These are phyloP conservation scores for Coregonus sp. DNA, from an alignment of 2,797 vertebrate species.

Conservation along the genomic window DNA sequence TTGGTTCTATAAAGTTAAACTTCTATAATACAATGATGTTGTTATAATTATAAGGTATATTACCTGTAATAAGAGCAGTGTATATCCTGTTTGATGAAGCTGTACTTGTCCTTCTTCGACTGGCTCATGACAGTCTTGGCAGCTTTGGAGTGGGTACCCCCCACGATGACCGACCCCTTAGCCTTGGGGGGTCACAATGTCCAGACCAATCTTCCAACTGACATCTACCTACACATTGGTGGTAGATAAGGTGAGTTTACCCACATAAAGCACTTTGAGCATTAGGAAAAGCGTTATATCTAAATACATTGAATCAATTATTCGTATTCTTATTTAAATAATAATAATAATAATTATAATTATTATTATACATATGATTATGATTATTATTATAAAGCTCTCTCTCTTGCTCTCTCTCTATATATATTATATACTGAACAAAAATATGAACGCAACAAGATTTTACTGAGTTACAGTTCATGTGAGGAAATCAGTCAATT, in stretches of 20 bases:
- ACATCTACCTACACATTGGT: conserved; percentile 37
- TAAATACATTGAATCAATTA: too few relatives aligned
- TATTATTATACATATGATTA: too few relatives aligned
- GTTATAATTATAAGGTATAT: conserved; percentile 8
- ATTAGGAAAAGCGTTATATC: too few relatives aligned
- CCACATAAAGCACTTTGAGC: too few relatives aligned
- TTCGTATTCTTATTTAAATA: too few relatives aligned
- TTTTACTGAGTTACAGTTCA: too few relatives aligned
- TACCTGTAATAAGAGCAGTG: conserved; percentile 61
- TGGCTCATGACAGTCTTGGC: conserved; percentile 47
- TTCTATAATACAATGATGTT: not conserved
- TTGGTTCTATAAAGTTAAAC: not conserved
- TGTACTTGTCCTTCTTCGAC: conserved; percentile 64
- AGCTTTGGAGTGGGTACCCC: conserved; percentile 56
- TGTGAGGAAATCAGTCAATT: too few relatives aligned
- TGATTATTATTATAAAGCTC: too few relatives aligned
- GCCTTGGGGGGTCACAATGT: not conserved
- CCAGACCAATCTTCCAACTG: conserved; percentile 58
- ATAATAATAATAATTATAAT: too few relatives aligned
- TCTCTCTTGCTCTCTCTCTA: too few relatives aligned
- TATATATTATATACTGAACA: too few relatives aligned
- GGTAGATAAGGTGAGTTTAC: not conserved
- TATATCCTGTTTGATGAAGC: conserved; percentile 57
- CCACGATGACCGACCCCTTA: conserved; percentile 27
- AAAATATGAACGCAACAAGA: too few relatives aligned